These are phyloP conservation scores for Pasiphila rectangulata DNA, from an alignment of 2,888 invertebrate species.

Conservation along the genomic window DNA sequence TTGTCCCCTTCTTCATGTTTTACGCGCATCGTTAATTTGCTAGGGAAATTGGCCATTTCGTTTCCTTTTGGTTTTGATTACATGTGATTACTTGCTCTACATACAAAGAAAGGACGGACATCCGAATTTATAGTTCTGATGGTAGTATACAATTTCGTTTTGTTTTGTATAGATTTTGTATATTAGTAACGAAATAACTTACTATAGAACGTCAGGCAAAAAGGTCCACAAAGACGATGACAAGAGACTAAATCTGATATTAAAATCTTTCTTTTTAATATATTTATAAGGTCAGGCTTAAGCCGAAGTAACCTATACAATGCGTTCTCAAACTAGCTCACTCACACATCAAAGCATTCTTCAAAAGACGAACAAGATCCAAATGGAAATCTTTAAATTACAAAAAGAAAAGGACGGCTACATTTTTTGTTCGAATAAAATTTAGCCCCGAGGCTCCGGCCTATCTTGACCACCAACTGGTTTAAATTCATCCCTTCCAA, in stretches of 20 bases:
- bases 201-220: no score
- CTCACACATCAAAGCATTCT: background rate
- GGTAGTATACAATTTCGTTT: constrained; percentile 3
- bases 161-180: no score
- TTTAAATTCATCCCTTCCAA: constrained; percentile 19
- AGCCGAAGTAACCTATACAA: background rate
- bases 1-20: constrained; percentile 46
- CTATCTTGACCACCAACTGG: constrained; percentile 22
- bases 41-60: constrained; percentile 45
- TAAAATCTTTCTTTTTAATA: no score
- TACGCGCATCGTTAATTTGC: constrained; percentile 36
- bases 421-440: constrained; percentile 7
- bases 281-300: no score
- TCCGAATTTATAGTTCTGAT: constrained; percentile 2
- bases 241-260: no score
- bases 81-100: constrained; percentile 13
- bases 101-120: constrained; percentile 1
- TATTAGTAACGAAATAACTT: no score
- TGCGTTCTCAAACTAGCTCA: background rate
- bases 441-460: constrained; percentile 4
- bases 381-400: background rate
- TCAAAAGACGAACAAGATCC: background rate
- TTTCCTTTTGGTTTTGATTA: constrained; percentile 22
- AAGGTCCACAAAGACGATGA: no score
- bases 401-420: constrained; percentile 1